Conservation (phyloP, 2,797 vertebrate species). For the Pipistrellus kuhlii region DNA sequence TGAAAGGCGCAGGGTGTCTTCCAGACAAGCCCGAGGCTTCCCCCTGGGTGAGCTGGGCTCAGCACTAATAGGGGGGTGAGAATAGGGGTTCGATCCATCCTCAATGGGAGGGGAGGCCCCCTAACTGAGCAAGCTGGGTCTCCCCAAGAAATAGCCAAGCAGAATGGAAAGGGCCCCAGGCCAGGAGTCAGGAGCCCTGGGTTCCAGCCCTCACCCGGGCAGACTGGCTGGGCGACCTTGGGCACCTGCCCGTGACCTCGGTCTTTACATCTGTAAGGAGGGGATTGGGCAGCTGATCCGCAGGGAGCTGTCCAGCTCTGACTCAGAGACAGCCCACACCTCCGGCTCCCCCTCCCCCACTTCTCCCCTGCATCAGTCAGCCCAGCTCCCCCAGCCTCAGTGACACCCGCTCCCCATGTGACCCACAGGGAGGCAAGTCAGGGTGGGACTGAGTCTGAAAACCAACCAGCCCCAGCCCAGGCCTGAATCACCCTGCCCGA, state of each 20-base stretch:
- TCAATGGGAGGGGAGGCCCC: neutral
- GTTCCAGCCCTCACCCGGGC: neutral
- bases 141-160: neutral
- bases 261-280: neutral
- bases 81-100: neutral
- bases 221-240: neutral
- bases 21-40: neutral
- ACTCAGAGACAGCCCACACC: neutral
- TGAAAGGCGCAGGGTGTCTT: neutral
- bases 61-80: neutral
- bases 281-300: neutral
- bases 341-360: neutral
- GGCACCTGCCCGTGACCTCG: neutral
- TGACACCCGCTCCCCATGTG: neutral
- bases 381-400: neutral
- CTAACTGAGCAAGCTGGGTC: neutral
- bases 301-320: neutral
- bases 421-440: neutral
- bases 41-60: neutral
- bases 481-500: neutral
- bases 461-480: neutral
- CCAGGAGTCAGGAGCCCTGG: neutral
- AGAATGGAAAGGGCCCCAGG: neutral
- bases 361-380: no score
- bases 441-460: neutral